phyloP scores from a whole-genome alignment of 35 echinoderm and acorn worm species.

The Strongylocentrotus purpuratus region DNA sequence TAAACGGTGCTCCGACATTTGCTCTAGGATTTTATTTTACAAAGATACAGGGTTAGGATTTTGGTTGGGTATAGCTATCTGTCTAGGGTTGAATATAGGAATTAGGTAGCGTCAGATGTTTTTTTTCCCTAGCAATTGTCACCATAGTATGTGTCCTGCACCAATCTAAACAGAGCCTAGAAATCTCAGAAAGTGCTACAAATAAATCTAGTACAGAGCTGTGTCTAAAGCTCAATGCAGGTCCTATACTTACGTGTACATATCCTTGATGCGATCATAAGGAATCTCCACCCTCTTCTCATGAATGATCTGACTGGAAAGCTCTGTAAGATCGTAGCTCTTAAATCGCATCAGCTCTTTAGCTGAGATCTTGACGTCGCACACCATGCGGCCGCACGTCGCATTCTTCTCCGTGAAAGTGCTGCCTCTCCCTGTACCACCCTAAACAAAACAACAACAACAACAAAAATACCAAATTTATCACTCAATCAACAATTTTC shows the following conservation, averaged over 20 bases:
- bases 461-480: background rate
- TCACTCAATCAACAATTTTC: too few species aligned
- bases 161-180: too few species aligned
- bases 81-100: too few species aligned
- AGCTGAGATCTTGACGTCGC: constrained; percentile 96
- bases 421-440: constrained; percentile 76
- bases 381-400: constrained; percentile 86
- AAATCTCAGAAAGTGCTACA: too few species aligned
- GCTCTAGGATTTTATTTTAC: too few species aligned
- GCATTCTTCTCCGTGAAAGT: constrained; percentile 91
- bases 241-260: constrained; percentile 84
- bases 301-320: constrained; percentile 77
- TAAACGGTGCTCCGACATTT: too few species aligned
- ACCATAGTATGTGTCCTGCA: too few species aligned
- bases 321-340: constrained; percentile 92
- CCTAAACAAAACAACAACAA: constrained; percentile 46
- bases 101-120: too few species aligned
- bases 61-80: too few species aligned
- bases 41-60: too few species aligned
- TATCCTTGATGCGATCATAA: constrained; percentile 94
- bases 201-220: too few species aligned
- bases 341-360: constrained; percentile 93
- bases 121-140: too few species aligned
- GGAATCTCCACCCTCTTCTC: constrained; percentile 77
- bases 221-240: background rate